Evolutionary conservation across 2,797 vertebrate species (phyloP).

Genomic region (Urocyon cinereoargenteus): DNA sequence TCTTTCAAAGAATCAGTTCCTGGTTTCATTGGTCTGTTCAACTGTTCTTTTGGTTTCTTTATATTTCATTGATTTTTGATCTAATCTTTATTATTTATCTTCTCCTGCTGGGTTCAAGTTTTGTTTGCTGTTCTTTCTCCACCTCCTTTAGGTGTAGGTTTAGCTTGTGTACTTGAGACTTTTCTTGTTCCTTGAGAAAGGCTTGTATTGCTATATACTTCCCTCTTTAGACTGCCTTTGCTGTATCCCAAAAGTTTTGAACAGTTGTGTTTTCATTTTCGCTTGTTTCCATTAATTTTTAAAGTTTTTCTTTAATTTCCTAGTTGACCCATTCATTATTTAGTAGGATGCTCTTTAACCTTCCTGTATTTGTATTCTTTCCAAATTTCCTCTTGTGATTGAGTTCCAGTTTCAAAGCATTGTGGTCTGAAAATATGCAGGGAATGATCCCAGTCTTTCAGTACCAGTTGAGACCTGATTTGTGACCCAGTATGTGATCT

Average conservation of each 20-base stretch:
- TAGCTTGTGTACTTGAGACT: too few species aligned
- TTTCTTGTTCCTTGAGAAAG: not conserved
- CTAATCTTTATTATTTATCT: too few species aligned
- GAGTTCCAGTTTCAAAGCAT: not conserved
- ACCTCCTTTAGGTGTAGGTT: too few species aligned
- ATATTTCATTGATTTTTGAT: too few species aligned
- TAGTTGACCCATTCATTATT: not conserved
- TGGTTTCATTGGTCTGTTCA: too few species aligned
- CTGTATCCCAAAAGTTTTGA: not conserved
- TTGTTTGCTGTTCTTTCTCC: too few species aligned
- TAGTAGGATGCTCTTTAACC: not conserved
- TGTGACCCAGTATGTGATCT: too few species aligned
- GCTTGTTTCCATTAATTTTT: not conserved
- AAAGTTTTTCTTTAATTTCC: not conserved
- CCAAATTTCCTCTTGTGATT: not conserved
- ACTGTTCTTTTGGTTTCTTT: not conserved
- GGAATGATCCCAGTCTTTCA: not conserved
- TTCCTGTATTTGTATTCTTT: not conserved
- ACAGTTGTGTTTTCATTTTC: not conserved
- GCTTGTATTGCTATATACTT: not conserved
- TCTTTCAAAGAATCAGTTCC: too few species aligned
- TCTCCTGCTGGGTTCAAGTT: too few species aligned
- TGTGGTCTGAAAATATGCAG: not conserved
- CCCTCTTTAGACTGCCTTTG: not conserved
- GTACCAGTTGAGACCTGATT: not conserved